Evolutionary conservation across 2,113 vertebrate species (phyloP).

Genomic region (Colistium nudipinnis): DNA sequence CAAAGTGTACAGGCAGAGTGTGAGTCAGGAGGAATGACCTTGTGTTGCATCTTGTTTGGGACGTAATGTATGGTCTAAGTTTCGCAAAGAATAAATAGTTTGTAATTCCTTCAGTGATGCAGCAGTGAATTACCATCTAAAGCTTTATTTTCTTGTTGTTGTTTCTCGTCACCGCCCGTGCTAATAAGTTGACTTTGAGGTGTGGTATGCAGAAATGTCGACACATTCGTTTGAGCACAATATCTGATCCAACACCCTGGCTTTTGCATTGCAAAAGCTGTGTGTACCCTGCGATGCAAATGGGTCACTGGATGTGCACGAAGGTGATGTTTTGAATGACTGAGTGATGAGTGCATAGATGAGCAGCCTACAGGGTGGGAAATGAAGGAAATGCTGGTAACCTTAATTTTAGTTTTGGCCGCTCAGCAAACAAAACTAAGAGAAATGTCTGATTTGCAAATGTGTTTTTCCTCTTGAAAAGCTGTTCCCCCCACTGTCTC

Average conservation of each 20-base stretch:
- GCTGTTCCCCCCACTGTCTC: constrained; percentile 25
- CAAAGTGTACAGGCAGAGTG: too few relatives aligned
- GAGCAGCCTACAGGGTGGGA: constrained; percentile 46
- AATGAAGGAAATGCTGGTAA: constrained; percentile 41
- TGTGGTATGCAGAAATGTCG: neutral
- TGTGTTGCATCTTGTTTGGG: neutral
- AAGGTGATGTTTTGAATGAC: constrained; percentile 35
- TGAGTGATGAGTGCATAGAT: constrained; percentile 46
- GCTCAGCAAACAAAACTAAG: constrained; percentile 9
- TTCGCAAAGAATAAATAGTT: neutral
- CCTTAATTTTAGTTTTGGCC: constrained; percentile 23
- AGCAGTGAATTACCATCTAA: neutral
- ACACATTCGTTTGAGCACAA: neutral
- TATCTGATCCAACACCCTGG: neutral
- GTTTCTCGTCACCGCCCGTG: neutral
- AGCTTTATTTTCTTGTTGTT: neutral
- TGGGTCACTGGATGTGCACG: neutral
- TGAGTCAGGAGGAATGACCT: neutral
- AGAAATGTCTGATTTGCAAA: constrained; percentile 30
- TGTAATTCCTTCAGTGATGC: neutral
- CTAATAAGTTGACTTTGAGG: neutral
- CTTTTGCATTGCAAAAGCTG: constrained; percentile 27
- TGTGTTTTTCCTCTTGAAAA: constrained; percentile 12
- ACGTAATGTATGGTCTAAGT: neutral
- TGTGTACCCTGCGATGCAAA: constrained; percentile 5